phyloP scores from a whole-genome alignment of 2,113 vertebrate genomes.

The Sinosuthora webbiana region DNA sequence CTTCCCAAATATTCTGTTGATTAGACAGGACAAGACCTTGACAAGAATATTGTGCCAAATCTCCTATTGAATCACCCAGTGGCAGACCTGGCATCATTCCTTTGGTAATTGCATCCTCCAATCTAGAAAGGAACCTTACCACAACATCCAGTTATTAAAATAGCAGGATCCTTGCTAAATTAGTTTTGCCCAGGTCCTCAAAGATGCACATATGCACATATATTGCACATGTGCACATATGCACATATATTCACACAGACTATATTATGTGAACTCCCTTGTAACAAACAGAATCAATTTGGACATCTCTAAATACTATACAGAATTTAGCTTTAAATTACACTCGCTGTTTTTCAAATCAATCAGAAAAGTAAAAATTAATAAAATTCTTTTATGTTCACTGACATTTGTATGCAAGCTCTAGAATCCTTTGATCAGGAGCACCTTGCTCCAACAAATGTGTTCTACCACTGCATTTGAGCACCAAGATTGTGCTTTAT shows the following conservation, averaged over 20 bases:
- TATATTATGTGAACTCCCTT: not conserved
- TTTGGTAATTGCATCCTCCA: not conserved
- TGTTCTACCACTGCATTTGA: not conserved
- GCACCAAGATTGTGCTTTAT: not conserved
- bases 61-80: not conserved
- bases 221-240: no score
- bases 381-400: not conserved
- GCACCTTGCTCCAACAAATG: not conserved
- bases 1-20: not conserved
- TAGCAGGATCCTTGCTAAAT: not conserved
- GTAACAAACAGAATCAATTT: not conserved
- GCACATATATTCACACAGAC: not conserved
- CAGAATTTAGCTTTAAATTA: not conserved
- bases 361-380: not conserved
- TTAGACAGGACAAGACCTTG: not conserved
- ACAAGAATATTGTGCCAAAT: not conserved
- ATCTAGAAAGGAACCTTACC: not conserved
- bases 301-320: not conserved
- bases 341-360: not conserved
- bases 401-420: not conserved
- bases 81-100: not conserved
- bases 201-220: not conserved
- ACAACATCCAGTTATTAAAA: not conserved
- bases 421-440: not conserved
- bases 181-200: not conserved